Evolutionary conservation across 2,797 vertebrate genomes (phyloP).

Genomic region (Hippocampus kuda): DNA sequence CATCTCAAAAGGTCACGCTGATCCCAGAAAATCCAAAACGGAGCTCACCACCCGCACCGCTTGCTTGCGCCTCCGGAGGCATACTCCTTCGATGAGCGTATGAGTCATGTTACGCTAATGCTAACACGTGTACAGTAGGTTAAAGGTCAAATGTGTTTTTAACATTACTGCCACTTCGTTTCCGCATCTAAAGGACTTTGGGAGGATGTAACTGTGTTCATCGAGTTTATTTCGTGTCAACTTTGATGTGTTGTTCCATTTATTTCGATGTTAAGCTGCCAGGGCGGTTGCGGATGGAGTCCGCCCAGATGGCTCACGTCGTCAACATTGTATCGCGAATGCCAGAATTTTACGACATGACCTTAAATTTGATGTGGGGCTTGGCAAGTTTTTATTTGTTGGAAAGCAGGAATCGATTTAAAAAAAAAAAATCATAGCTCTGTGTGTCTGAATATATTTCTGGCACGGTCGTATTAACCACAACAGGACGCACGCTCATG

Average conservation of each 20-base stretch:
- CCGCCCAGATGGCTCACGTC: too few relatives aligned
- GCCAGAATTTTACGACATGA: background rate
- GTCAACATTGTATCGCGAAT: background rate
- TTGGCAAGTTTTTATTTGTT: too few relatives aligned
- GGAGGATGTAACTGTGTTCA: background rate
- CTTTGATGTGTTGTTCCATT: background rate
- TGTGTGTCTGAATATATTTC: background rate
- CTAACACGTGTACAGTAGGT: background rate
- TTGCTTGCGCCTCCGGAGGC: background rate
- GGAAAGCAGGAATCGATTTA: too few relatives aligned
- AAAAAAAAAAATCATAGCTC: too few relatives aligned
- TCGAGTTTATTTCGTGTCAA: background rate
- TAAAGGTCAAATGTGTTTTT: background rate
- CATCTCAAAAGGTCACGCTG: slow-evolving; percentile 51
- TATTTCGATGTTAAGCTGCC: background rate
- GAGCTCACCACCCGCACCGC: background rate
- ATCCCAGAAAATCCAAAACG: slow-evolving; percentile 33
- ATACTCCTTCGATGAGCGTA: background rate
- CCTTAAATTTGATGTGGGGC: background rate
- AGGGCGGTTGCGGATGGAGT: too few relatives aligned
- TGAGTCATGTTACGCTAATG: background rate
- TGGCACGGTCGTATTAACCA: background rate
- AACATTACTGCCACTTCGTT: background rate
- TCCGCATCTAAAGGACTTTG: background rate
- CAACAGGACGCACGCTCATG: background rate